Evolutionary conservation across 2,888 invertebrate genomes (phyloP).

Genomic region (Priocnemis perturbator): DNA sequence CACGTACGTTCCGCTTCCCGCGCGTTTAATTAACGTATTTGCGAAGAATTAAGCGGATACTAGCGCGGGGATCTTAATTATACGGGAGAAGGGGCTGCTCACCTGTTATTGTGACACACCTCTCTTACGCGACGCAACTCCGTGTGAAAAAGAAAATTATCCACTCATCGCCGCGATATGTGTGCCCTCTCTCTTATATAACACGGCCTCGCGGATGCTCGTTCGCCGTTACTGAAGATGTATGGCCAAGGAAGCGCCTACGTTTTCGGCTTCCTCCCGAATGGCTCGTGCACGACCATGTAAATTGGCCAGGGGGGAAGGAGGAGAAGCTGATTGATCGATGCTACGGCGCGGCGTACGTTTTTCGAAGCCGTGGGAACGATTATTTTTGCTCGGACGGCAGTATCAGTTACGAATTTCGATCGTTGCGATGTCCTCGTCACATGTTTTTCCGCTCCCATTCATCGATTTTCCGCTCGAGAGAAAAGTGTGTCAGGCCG

Average conservation of each 20-base stretch:
- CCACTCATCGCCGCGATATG: conserved; percentile 39
- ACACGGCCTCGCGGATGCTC: conserved; percentile 11
- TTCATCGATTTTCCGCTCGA: no score
- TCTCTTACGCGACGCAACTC: conserved; percentile 1
- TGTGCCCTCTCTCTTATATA: conserved; percentile 37
- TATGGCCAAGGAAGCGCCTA: no score
- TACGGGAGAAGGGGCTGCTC: conserved; percentile 18
- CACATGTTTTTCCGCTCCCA: no score
- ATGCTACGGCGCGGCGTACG: no score
- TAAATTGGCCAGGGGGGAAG: no score
- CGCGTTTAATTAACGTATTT: conserved; percentile 27
- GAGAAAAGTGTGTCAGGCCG: no score
- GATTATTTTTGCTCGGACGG: no score
- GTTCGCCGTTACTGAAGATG: conserved; percentile 13
- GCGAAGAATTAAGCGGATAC: conserved; percentile 27
- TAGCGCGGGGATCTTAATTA: conserved; percentile 43
- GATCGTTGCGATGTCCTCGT: background rate
- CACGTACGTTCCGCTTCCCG: conserved; percentile 5
- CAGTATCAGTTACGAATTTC: background rate
- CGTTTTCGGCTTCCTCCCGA: no score
- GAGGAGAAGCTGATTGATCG: no score
- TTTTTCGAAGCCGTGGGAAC: no score
- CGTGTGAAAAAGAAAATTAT: conserved; percentile 27
- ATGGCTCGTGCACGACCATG: no score
- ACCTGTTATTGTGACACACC: conserved; percentile 45